These are phyloP conservation scores for Nerophis ophidion DNA, from an alignment of 2,113 vertebrate species.

Conservation along the genomic window DNA sequence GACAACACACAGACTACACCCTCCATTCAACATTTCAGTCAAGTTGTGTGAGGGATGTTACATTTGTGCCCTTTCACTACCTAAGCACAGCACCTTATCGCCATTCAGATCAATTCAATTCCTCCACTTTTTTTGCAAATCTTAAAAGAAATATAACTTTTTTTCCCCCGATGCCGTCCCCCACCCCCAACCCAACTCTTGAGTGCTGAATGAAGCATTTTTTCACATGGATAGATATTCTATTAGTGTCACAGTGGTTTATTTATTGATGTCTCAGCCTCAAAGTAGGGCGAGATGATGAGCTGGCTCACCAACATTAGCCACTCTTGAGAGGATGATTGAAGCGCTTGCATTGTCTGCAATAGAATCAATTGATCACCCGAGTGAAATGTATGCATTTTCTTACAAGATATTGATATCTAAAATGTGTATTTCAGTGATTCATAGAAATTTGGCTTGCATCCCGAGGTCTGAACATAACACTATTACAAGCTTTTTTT, in stretches of 20 bases:
- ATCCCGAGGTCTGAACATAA: background rate
- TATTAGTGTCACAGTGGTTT: slow-evolving; percentile 51
- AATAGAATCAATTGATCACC: background rate
- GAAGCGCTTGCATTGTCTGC: slow-evolving; percentile 1
- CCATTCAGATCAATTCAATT: slow-evolving; percentile 32
- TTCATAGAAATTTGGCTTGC: background rate
- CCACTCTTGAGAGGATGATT: slow-evolving; percentile 23
- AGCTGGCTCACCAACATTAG: slow-evolving; percentile 42
- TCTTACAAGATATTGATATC: background rate
- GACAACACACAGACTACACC: too few relatives aligned
- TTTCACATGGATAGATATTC: slow-evolving; percentile 47
- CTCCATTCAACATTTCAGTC: too few relatives aligned
- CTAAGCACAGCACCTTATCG: background rate
- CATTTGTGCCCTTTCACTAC: too few relatives aligned
- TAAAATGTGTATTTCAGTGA: background rate
- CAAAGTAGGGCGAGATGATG: slow-evolving; percentile 58
- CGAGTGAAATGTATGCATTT: background rate
- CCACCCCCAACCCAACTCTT: background rate
- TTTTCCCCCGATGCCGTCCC: background rate
- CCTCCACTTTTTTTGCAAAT: slow-evolving; percentile 22
- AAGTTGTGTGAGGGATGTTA: too few relatives aligned
- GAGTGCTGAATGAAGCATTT: slow-evolving; percentile 58
- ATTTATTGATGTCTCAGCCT: slow-evolving; percentile 61
- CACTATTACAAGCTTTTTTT: too few relatives aligned
- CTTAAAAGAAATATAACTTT: slow-evolving; percentile 22